Percentiles rank a stretch among this genome's conserved stretches.
Evolutionary conservation across 2,888 invertebrate genomes (phyloP).

Genomic region (Diogma glabrata): DNA sequence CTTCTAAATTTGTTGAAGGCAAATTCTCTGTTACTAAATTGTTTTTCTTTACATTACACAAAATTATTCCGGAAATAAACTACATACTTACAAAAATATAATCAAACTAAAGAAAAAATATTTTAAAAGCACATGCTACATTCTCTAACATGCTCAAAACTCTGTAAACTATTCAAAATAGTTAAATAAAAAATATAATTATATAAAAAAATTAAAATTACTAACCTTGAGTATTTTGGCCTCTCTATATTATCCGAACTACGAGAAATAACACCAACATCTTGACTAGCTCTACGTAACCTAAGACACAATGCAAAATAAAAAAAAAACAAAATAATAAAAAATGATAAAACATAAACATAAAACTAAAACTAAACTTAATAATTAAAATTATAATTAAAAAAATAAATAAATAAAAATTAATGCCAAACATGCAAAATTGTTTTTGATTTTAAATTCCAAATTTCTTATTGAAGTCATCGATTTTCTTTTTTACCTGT

Average conservation of each 20-base stretch:
- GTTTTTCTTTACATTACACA: too few species aligned
- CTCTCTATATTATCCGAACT: constrained; percentile 55
- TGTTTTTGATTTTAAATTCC: too few species aligned
- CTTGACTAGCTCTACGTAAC: constrained; percentile 81
- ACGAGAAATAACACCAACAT: constrained; percentile 52
- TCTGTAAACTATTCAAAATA: background rate
- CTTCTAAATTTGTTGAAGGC: too few species aligned
- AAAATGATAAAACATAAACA: constrained; percentile 26
- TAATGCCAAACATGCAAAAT: too few species aligned
- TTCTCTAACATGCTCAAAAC: too few species aligned
- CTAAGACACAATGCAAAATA: constrained; percentile 47
- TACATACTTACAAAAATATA: too few species aligned
- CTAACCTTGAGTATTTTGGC: constrained; percentile 50
- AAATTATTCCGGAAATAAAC: too few species aligned
- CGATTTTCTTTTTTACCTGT: too few species aligned
- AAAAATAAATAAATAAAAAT: constrained; percentile 9
- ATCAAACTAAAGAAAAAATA: too few species aligned
- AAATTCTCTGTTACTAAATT: too few species aligned
- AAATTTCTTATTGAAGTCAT: too few species aligned
- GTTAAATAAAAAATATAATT: constrained; percentile 28
- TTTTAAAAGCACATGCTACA: too few species aligned
- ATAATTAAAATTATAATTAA: constrained; percentile 11
- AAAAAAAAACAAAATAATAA: constrained; percentile 28
- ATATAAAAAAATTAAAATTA: constrained; percentile 20
- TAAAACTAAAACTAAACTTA: constrained; percentile 25